phyloP scores from a whole-genome alignment of 2,113 vertebrate genomes.

The Dascyllus trimaculatus region DNA sequence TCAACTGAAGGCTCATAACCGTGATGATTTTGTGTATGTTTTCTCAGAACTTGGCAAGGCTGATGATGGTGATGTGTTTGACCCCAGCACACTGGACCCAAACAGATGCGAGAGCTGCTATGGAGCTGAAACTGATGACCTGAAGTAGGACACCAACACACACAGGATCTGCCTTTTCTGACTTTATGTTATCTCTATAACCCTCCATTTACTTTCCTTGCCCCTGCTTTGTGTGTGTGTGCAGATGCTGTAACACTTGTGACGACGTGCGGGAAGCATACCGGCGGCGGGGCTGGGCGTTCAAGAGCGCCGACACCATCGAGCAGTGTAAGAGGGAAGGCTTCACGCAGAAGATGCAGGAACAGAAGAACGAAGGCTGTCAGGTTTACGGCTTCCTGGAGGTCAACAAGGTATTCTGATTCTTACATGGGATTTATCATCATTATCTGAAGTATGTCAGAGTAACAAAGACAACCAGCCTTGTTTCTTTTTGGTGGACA shows the following conservation, averaged over 20 bases:
- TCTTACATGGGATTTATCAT: no score
- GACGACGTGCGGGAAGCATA: slow-evolving; percentile 98
- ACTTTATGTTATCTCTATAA: neutral
- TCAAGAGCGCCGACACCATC: slow-evolving; percentile 96
- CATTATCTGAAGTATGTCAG: no score
- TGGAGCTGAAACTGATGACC: slow-evolving; percentile 94
- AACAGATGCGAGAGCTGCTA: slow-evolving; percentile 98
- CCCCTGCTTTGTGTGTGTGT: neutral
- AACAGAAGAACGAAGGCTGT: slow-evolving; percentile 99
- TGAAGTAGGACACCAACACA: slow-evolving; percentile 86
- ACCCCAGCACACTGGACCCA: slow-evolving; percentile 92
- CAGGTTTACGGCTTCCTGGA: slow-evolving; percentile 97
- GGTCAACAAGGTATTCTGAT: slow-evolving; percentile 92
- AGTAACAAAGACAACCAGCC: no score
- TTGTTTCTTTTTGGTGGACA: no score
- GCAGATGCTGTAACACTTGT: slow-evolving; percentile 96
- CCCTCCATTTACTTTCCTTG: neutral
- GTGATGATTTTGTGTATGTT: neutral
- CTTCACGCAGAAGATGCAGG: slow-evolving; percentile 98
- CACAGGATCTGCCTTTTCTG: neutral
- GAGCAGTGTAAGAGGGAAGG: slow-evolving; percentile 98
- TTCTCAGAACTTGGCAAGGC: slow-evolving; percentile 90
- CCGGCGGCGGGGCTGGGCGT: slow-evolving; percentile 96
- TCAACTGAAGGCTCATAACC: neutral
- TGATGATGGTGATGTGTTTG: slow-evolving; percentile 90